phyloP scores from a whole-genome alignment of 2,113 vertebrate species.

The Formicarius rufipectus region DNA sequence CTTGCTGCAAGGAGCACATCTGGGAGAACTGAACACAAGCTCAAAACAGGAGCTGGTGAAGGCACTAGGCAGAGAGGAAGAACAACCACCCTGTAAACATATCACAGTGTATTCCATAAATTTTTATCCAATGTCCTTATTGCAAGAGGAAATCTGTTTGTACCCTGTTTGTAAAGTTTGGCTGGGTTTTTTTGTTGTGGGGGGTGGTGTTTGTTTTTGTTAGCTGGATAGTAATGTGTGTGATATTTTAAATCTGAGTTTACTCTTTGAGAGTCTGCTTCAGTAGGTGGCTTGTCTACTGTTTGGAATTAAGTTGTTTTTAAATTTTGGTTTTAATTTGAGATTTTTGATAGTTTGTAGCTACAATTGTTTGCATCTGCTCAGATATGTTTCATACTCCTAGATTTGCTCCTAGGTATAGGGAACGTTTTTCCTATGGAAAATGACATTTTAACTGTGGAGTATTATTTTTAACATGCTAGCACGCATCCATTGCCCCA shows the following conservation, averaged over 20 bases:
- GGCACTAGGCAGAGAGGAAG: background rate
- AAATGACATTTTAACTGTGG: conserved; percentile 60
- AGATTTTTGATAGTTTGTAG: background rate
- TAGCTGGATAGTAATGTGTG: background rate
- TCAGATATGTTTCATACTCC: conserved; percentile 13
- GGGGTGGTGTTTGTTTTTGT: background rate
- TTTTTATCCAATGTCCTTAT: conserved; percentile 24
- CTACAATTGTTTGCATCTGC: conserved; percentile 18
- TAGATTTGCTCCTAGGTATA: conserved; percentile 52
- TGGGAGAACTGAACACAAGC: background rate
- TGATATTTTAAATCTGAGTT: background rate
- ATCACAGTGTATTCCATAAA: background rate
- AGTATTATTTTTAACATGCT: conserved; percentile 37
- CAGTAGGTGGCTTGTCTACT: background rate
- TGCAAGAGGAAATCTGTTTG: conserved; percentile 46
- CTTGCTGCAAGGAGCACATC: background rate
- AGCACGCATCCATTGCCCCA: background rate
- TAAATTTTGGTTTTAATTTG: background rate
- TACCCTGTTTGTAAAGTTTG: conserved; percentile 44
- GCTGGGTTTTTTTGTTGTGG: background rate
- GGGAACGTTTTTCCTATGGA: conserved; percentile 64
- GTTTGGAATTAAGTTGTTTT: background rate
- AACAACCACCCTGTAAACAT: background rate
- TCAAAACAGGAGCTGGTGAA: background rate
- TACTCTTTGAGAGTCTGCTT: conserved; percentile 11